Percentiles rank a stretch among this genome's conserved stretches.
phyloP scores from a whole-genome alignment of 1,140 invertebrate species.

The Pogonus chalceus region DNA sequence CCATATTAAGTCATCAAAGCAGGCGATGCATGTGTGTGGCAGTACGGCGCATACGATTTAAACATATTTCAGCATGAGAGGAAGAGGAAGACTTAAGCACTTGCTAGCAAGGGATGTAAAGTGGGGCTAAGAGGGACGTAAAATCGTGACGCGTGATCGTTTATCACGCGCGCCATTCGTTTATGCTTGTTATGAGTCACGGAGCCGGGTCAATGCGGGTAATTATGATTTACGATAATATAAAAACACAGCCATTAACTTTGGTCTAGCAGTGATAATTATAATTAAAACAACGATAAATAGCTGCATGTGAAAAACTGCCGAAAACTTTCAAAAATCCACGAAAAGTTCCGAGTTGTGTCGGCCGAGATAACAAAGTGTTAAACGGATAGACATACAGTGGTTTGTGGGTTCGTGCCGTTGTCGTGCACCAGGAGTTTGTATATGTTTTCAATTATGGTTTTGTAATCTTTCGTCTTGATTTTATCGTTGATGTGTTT shows the following conservation, averaged over 20 bases:
- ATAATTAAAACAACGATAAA: slow-evolving; percentile 1
- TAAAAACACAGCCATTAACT: slow-evolving; percentile 3
- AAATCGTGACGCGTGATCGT: slow-evolving; percentile 2
- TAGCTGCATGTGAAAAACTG: background rate
- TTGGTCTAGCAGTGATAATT: background rate
- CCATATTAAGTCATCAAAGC: slow-evolving; percentile 4
- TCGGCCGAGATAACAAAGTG: too few relatives aligned
- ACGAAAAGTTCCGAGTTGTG: too few relatives aligned
- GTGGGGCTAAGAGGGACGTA: background rate
- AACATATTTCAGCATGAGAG: background rate
- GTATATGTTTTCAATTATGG: too few relatives aligned
- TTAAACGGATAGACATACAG: too few relatives aligned
- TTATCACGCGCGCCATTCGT: background rate
- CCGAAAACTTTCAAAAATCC: background rate
- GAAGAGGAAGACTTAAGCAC: too few relatives aligned
- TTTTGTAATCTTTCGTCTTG: too few relatives aligned
- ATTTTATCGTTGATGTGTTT: too few relatives aligned
- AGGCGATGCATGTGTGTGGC: background rate
- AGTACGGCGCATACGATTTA: background rate
- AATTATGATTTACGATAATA: slow-evolving; percentile 8
- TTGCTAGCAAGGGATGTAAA: background rate
- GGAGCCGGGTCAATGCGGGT: background rate
- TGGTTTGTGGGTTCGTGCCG: too few relatives aligned
- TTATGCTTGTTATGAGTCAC: slow-evolving; percentile 7
- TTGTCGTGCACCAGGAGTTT: too few relatives aligned